These are phyloP conservation scores for Bugulina stolonifera DNA, from an alignment of 2,888 invertebrate genomes.

Conservation along the genomic window DNA sequence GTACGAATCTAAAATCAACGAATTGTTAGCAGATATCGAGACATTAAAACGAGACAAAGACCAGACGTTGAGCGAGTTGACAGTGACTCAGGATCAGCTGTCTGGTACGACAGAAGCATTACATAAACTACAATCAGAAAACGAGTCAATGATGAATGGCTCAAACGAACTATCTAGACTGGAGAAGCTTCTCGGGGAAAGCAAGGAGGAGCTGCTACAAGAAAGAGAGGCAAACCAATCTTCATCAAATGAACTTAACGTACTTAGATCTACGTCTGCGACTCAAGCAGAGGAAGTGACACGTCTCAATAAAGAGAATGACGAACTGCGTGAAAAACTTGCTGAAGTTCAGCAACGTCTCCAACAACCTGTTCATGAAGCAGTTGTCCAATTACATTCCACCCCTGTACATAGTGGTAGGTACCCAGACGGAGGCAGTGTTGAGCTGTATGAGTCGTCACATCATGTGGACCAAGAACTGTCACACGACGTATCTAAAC, in stretches of 20 bases:
- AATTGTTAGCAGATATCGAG: not conserved
- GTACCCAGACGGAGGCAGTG: not conserved
- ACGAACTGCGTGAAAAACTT: not conserved
- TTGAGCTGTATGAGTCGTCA: not conserved
- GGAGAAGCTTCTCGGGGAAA: not conserved
- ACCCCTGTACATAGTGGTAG: not conserved
- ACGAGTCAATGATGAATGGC: not conserved
- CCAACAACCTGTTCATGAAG: conserved; percentile 1
- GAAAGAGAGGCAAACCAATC: not conserved
- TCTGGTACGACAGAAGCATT: not conserved
- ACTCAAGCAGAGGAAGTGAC: not conserved
- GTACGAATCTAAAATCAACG: not conserved
- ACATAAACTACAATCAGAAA: not conserved
- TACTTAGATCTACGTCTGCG: too few relatives aligned
- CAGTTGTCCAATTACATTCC: conserved; percentile 14
- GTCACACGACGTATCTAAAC: conserved; percentile 1
- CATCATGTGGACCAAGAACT: not conserved
- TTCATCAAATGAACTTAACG: not conserved
- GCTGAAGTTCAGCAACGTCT: not conserved
- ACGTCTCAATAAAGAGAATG: not conserved
- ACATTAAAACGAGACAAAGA: not conserved
- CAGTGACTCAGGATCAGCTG: not conserved
- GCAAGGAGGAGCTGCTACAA: not conserved
- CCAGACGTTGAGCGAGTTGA: not conserved
- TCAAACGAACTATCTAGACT: not conserved